Conservation (phyloP, 2,888 invertebrate species). For the Operophtera brumata region DNA sequence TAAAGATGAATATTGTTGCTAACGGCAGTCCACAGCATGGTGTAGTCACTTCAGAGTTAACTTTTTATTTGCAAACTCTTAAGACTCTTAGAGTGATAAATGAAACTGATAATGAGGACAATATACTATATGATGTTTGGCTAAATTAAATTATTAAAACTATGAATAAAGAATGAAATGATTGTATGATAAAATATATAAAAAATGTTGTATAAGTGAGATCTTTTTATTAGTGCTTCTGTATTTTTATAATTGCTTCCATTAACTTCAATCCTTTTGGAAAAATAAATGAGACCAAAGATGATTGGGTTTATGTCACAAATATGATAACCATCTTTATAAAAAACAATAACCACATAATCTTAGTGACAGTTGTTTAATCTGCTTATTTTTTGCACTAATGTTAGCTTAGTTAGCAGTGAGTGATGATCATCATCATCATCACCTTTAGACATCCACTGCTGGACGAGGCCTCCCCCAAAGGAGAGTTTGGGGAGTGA, state of each 20-base stretch:
- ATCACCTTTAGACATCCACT: no score
- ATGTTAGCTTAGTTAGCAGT: no score
- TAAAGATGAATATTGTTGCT: conserved; percentile 93
- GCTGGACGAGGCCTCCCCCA: no score
- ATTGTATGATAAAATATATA: conserved; percentile 9
- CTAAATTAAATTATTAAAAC: conserved; percentile 69
- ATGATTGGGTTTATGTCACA: conserved; percentile 6
- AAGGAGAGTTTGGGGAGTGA: no score
- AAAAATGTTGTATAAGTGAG: conserved; percentile 22
- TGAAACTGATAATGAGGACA: conserved; percentile 85
- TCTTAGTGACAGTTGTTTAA: not conserved
- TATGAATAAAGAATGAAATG: conserved; percentile 12
- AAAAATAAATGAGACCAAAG: conserved; percentile 25
- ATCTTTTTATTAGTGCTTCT: conserved; percentile 28
- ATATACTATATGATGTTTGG: conserved; percentile 92
- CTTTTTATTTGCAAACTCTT: conserved; percentile 93
- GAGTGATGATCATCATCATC: no score
- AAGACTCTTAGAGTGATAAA: conserved; percentile 89
- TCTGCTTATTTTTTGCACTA: no score
- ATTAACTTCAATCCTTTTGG: not conserved
- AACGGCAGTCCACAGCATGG: conserved; percentile 99
- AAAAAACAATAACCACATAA: not conserved
- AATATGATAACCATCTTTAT: not conserved
- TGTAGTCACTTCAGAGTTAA: conserved; percentile 94
- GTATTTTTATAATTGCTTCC: not conserved